Evolutionary conservation across 2,113 vertebrate species (phyloP), one percentile per base, ranked within the genome.

Genomic region (Acanthisitta chloris): DNA sequence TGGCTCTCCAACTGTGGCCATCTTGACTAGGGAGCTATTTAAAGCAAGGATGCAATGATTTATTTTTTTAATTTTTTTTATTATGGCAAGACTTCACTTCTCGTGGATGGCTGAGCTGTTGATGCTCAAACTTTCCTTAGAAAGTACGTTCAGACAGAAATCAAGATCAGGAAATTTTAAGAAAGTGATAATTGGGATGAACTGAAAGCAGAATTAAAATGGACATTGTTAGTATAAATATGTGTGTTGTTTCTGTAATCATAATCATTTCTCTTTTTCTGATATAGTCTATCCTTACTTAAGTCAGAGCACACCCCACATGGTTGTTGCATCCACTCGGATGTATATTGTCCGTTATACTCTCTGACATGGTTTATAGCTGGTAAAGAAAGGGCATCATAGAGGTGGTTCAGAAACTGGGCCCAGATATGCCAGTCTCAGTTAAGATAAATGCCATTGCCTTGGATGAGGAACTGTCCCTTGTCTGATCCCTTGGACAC

Each of bases 1-100:
- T 95, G 89, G 83, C 94, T 95, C 34, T 92, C 86, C 95, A 97
- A 95, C 95, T 94, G 92, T 87, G 82, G 95, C 92, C 92, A 93
- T 93, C 94, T 94, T 95, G 94, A 91, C 81, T 90, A 79, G 85
- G 76, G 54, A 93, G 85, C 94, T 97, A 93, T 97, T 95, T 95
- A 95, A 93, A 93, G 88, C 62, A 90, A 86, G 49, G 62, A 93
- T 92, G 90, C 85, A 92, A 45, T 86, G 62, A 72, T 81, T 76
- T 57, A n/a, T 79, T 64, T 79, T 92, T 70, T 82, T 71, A 11
- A 51, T 36, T 90, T 64, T 84, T 94, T 95, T 82, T 49, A n/a
- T 84, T 89, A 81, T 84, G 83, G 83, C 72, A 93, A 73, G 72
- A 65, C 83, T 94, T 94, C 77, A 74, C 43, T 94, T 88, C 48